phyloP scores from a whole-genome alignment of 2,888 invertebrate species.

The Boloria euphrosyne region DNA sequence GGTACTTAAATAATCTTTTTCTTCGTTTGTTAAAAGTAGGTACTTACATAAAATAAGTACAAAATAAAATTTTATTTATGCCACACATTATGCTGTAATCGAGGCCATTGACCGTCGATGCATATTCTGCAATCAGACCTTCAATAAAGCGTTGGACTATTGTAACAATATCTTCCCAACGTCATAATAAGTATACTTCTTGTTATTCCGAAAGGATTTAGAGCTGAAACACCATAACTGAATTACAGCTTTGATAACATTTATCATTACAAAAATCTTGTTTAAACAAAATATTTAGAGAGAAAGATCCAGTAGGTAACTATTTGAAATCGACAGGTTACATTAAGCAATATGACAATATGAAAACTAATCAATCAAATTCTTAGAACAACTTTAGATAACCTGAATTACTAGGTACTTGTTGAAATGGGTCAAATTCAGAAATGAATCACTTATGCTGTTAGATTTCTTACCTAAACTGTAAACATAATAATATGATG shows the following conservation, averaged over 20 bases:
- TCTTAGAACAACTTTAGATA: slow-evolving; percentile 19
- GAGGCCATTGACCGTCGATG: slow-evolving; percentile 20
- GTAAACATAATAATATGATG: too few species aligned
- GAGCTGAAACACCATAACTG: neutral
- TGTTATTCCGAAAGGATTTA: neutral
- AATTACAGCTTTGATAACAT: neutral
- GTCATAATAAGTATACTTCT: neutral
- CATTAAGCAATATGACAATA: too few species aligned
- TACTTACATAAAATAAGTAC: neutral
- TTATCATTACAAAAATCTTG: too few species aligned
- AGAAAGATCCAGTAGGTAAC: too few species aligned
- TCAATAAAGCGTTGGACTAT: slow-evolving; percentile 11
- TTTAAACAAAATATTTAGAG: too few species aligned
- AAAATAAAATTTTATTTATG: slow-evolving; percentile 5
- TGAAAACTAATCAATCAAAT: too few species aligned
- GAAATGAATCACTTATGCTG: slow-evolving; percentile 14
- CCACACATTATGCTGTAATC: slow-evolving; percentile 6
- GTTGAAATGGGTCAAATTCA: slow-evolving; percentile 9
- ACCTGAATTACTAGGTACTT: slow-evolving; percentile 16
- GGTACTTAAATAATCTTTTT: neutral
- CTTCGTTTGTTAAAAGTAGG: neutral
- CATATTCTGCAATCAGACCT: slow-evolving; percentile 17
- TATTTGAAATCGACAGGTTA: too few species aligned
- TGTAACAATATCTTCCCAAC: neutral
- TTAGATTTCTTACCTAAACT: neutral